Percentiles rank a stretch among this genome's conserved stretches.
These are phyloP conservation scores for Ophioninae sp. DNA, from an alignment of 2,888 invertebrate species.

Conservation along the genomic window DNA sequence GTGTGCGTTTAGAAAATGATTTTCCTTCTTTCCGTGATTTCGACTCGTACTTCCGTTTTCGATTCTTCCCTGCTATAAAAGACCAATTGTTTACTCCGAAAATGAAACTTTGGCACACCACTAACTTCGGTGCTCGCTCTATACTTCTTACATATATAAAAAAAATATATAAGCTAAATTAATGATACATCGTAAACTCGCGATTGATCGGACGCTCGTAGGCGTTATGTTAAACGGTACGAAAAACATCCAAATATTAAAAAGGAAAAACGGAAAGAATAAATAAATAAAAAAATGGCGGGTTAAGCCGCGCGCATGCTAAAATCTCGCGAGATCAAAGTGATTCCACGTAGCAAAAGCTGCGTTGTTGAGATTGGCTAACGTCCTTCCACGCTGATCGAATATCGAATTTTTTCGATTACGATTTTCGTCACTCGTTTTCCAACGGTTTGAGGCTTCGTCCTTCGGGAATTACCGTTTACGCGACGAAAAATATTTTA, in stretches of 20 bases:
- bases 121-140: constrained; percentile 34
- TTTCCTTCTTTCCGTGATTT: constrained; percentile 37
- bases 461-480: background rate
- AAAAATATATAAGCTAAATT: constrained; percentile 15
- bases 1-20: background rate
- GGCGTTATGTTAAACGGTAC: constrained; percentile 16
- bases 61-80: constrained; percentile 39
- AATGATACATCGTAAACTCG: constrained; percentile 23
- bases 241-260: constrained; percentile 9
- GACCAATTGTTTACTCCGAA: constrained; percentile 24
- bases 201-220: constrained; percentile 50
- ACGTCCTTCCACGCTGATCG: background rate
- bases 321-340: constrained; percentile 70
- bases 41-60: constrained; percentile 38
- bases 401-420: background rate
- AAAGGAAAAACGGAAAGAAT: constrained; percentile 15
- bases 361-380: constrained; percentile 20
- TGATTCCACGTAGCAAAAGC: constrained; percentile 68
- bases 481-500: background rate
- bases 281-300: constrained; percentile 19
- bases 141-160: constrained; percentile 43
- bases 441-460: background rate
- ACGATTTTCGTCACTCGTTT: background rate
- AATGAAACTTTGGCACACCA: constrained; percentile 27
- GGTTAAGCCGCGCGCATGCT: constrained; percentile 53